phyloP scores from a whole-genome alignment of 2,113 vertebrate species.

The Leptosomus discolor region DNA sequence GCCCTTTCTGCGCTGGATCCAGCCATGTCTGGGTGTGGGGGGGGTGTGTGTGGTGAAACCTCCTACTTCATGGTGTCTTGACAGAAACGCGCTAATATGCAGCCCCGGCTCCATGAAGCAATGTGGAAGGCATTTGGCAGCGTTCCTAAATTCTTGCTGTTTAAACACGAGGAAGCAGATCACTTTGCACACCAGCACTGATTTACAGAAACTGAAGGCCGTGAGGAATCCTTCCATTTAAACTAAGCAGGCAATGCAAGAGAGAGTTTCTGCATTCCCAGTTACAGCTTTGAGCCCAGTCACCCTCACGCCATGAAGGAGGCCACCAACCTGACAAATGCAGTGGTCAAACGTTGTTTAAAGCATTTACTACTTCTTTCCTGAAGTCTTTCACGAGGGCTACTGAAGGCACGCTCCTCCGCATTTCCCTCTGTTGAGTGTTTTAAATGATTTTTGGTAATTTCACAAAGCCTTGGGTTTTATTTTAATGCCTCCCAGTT shows the following conservation, averaged over 20 bases:
- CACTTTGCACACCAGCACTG: neutral
- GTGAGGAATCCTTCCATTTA: neutral
- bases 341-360: neutral
- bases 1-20: neutral
- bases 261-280: neutral
- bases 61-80: neutral
- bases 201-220: neutral
- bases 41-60: neutral
- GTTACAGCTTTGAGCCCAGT: neutral
- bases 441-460: neutral
- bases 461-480: neutral
- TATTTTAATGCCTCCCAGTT: neutral
- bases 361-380: neutral
- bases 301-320: neutral
- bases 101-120: neutral
- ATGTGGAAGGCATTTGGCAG: constrained; percentile 29
- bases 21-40: neutral
- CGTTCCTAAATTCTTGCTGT: neutral
- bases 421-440: neutral
- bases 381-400: neutral
- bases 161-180: neutral
- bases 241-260: neutral
- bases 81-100: neutral
- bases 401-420: neutral
- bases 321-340: neutral